A percentile compares a stretch with the other conserved stretches of the same genome.
phyloP scores from a whole-genome alignment of 2,888 invertebrate species.

The Thelaira solivaga region DNA sequence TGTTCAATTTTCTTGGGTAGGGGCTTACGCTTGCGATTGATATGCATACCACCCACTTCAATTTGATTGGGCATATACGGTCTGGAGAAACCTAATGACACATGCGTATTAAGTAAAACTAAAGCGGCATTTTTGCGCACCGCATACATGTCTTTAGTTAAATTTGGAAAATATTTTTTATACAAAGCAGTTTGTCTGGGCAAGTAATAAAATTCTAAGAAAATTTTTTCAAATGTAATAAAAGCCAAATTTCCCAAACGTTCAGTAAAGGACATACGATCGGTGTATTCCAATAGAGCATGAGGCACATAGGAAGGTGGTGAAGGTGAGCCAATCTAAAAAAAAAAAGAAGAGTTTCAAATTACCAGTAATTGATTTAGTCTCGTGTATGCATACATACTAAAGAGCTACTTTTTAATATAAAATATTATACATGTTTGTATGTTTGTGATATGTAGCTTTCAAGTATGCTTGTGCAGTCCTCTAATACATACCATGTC shows the following conservation, averaged over 20 bases:
- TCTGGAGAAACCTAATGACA: conserved; percentile 71
- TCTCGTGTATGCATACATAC: too few species aligned
- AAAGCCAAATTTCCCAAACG: conserved; percentile 72
- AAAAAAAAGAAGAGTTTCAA: conserved; percentile 56
- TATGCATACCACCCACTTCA: conserved; percentile 76
- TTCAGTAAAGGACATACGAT: conserved; percentile 74
- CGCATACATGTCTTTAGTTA: conserved; percentile 67
- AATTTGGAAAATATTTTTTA: conserved; percentile 69
- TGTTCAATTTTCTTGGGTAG: conserved; percentile 73
- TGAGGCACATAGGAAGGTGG: conserved; percentile 74
- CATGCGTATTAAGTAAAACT: conserved; percentile 74
- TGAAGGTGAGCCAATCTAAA: conserved; percentile 69
- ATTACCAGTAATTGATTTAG: not conserved
- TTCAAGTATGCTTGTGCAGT: too few species aligned
- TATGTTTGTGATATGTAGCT: too few species aligned
- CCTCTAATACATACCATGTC: conserved; percentile 68
- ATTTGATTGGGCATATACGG: conserved; percentile 76
- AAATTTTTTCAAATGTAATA: conserved; percentile 65
- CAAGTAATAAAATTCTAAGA: conserved; percentile 68
- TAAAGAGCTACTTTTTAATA: too few species aligned
- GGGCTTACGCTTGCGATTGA: conserved; percentile 70
- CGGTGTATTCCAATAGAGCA: conserved; percentile 68
- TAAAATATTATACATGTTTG: too few species aligned
- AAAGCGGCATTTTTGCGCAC: conserved; percentile 70
- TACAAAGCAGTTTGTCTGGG: conserved; percentile 71